Base-by-base conservation (phyloP, 2,797 vertebrate species). In the Mormyrops boulengeri region DNA sequence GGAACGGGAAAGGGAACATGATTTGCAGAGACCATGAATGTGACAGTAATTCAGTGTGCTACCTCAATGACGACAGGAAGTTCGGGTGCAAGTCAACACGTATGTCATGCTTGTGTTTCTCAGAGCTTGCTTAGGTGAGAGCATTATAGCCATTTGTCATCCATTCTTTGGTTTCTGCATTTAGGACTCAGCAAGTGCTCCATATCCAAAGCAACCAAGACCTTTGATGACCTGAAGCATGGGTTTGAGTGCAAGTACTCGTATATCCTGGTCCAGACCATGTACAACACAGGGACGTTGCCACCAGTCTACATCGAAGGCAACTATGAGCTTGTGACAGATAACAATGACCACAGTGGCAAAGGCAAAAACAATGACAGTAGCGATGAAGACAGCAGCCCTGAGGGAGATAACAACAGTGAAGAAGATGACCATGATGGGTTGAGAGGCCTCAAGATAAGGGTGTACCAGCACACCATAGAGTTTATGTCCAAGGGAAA, bases 391-490 rank as follows among this genome's bases (percentile, higher is more conserved):
- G 41, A 3, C 0, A 17, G 0, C 82, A 57, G 90, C 84, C 22
- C 4, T 34, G 84, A 86, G 49, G 84, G 49, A 86, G 84, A 50
- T 53, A 22, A 60, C 7, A 50, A 34, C 49, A 73, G 60, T 26
- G 91, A 92, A 4, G 91, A 93, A 12, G 90, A 92, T 0, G 11
- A 66, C 38, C 12, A 17, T n/a, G 19, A 92, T 89, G 60, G 49
- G 87, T 92, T 97, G 30, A 94, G 92, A 60, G 95, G 94, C 90
- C 82, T 98, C 14, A 94, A 93, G n/a, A 91, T 97, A 91, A 91
- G 91, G 9, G 96, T 97, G 89, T 97, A 97, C 91, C 94, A 95
- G 91, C 96, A 97, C 89, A 96, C 95, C 0, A 94, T 98, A 91
- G 87, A 93, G 89, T 94, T 97, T 90, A 95, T 91, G 91, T 92